Base-by-base conservation (phyloP, 2,888 invertebrate genomes). In the Himalopsyche anomala region DNA sequence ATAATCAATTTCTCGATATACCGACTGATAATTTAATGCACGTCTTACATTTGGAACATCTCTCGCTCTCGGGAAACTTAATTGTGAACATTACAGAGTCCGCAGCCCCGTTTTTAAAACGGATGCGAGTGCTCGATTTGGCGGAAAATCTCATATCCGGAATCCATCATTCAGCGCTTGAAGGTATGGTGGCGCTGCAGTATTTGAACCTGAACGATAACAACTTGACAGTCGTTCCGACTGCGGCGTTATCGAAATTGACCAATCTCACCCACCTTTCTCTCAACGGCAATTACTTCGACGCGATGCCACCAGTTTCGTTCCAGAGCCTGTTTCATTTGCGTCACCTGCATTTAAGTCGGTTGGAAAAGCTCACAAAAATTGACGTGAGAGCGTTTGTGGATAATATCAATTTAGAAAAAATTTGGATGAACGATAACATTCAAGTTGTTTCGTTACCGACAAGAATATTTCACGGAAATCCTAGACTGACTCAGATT, bases 281-380 rank as follows among this genome's bases (percentile, higher is more conserved):
- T 90, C 92, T 98, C 90, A 97, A 96, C 91, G 95, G 96, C 89
- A 98, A 98, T 92, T 96, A 95, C 89, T 95, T 97, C 90, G 94
- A 93, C 89, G 93, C 94, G 89, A 92, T 97, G 89, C 95, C 95
- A 87, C 94, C 96, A 28, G 95, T 96, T 84, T 97, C 97, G 88
- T 96, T 98, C 90, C 94, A 96, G 90, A 97, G 97, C 91, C 94
- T 98, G 86, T 96, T 97, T 91, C 96, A 96, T 91, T 93, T 97
- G 89, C 95, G 95, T 90, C 95, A 94, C 90, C 93, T 97, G 90
- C 95, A 95, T 91, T 92, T 97, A 90, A 95, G 95, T 91, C 94
- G 95, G 89, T 93, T 96, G 89, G 94, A 94, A 90, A 93, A 94
- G 89, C 93, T 97, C 89, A 93, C 93, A 88, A 94, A 93, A 90